Percentiles rank a stretch among this genome's conserved stretches.
Evolutionary conservation across 1,140 invertebrate species (phyloP).

Genomic region (Probaryconus sp.): DNA sequence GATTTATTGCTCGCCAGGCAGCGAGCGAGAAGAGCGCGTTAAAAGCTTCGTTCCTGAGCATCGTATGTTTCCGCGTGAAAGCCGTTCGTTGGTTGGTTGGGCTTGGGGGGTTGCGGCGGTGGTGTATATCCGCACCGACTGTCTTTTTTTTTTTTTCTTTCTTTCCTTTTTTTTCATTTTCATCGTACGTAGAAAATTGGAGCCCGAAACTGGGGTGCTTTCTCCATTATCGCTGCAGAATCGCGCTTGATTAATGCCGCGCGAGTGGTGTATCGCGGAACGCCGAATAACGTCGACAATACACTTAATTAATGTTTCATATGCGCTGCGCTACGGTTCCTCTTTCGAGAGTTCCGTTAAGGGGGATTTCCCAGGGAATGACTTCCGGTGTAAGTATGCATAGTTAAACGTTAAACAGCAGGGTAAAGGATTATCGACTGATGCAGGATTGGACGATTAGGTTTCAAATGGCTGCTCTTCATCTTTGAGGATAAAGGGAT

Average conservation of each 20-base stretch:
- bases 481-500: too few relatives aligned
- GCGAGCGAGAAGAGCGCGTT: conserved; percentile 26
- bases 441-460: too few relatives aligned
- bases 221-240: conserved; percentile 38
- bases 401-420: too few relatives aligned
- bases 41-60: conserved; percentile 55
- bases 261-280: conserved; percentile 19
- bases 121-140: conserved; percentile 46
- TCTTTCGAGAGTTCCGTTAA: not conserved
- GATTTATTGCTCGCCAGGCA: conserved; percentile 56
- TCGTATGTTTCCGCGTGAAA: conserved; percentile 34
- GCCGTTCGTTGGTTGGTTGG: too few relatives aligned
- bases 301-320: conserved; percentile 47
- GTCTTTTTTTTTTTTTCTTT: conserved; percentile 68
- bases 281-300: conserved; percentile 31
- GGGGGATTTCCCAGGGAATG: not conserved
- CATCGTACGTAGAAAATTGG: conserved; percentile 67
- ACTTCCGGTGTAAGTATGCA: too few relatives aligned
- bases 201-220: conserved; percentile 60
- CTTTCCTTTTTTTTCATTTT: too few relatives aligned
- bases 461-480: too few relatives aligned
- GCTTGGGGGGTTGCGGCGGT: conserved; percentile 5
- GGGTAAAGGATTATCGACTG: too few relatives aligned
- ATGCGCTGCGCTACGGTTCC: not conserved
- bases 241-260: conserved; percentile 46